Base-by-base conservation (phyloP, 2,888 invertebrate species). In the Lottia scabra region DNA sequence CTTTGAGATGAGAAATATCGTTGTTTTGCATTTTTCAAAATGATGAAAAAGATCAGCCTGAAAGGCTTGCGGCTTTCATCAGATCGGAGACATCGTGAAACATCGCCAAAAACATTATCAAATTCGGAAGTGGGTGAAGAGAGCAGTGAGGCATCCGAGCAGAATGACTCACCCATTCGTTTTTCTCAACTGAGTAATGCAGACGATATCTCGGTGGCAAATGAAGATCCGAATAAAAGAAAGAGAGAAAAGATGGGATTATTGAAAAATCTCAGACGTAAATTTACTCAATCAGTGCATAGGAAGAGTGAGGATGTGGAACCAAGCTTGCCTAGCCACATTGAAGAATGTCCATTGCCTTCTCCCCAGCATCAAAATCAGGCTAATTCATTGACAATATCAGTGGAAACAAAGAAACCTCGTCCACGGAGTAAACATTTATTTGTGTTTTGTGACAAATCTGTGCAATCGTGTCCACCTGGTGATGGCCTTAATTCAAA, bases 241-340 rank as follows among this genome's bases (percentile, higher is more conserved):
- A 84, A 82, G 75, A 81, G 82, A 67, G 84, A 84, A 65, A 85
- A 81, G 69, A 79, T 83, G 71, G 84, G 85, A 8, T 67, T 85
- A 10, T 78, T 85, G 43, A 78, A 82, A 71, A 85, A 81, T 69
- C 75, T 85, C 48, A 75, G 82, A 30, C 69, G 83, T 48, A 80
- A 81, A 71, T 76, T 85, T 27, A 80, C 82, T 3, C 80, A 81
- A 38, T 80, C 83, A 45, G 79, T 81, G 15, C 68, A 77, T 68
- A 78, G 79, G 68, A 83, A 82, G 71, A 72, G 80, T 10, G 81
- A 82, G 4, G 77, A 73, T 48, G 73, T 68, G 26, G 79, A 77
- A 64, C 38, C 38, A 8, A 38, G 38, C 38, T 78, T 79, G 12
- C 79, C 73, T 66, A 67, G 71, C 63, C 78, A 80, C 65, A 77